A percentile compares a stretch with the other conserved stretches of the same genome.
These are phyloP conservation scores for Haliclona indistincta DNA, from an alignment of 37 sponge, comb jelly and placozoan species.

Conservation along the genomic window DNA sequence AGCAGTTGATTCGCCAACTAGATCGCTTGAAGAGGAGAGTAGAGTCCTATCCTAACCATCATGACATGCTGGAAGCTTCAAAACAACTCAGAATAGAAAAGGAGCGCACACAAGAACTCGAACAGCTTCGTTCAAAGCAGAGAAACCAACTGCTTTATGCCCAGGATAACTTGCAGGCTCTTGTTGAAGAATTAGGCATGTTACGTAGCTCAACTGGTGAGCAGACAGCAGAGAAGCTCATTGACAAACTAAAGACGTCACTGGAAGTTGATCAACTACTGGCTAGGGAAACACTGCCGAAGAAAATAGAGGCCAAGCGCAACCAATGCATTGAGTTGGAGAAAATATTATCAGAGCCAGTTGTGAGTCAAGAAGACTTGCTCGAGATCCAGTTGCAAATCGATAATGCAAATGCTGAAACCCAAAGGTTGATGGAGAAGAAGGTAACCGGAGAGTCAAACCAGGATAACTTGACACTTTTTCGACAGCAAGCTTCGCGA, in stretches of 20 bases:
- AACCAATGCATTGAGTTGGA: constrained; percentile 76
- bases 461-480: constrained; percentile 88
- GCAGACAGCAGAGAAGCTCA: constrained; percentile 69
- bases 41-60: constrained; percentile 42
- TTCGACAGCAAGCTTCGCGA: constrained; percentile 93
- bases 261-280: constrained; percentile 64
- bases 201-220: constrained; percentile 35
- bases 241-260: constrained; percentile 77
- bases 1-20: constrained; percentile 76
- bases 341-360: constrained; percentile 77
- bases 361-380: constrained; percentile 79
- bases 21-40: constrained; percentile 71
- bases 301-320: constrained; percentile 58
- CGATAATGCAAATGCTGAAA: constrained; percentile 63
- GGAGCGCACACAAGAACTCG: constrained; percentile 39
- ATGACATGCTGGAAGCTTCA: constrained; percentile 72
- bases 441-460: constrained; percentile 69
- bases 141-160: constrained; percentile 77
- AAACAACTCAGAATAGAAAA: constrained; percentile 71
- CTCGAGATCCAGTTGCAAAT: constrained; percentile 63
- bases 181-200: constrained; percentile 69
- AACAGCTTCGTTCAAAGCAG: constrained; percentile 64
- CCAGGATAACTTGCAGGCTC: constrained; percentile 59
- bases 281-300: constrained; percentile 75
- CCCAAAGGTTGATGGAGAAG: constrained; percentile 72